Evolutionary conservation across 2,797 vertebrate genomes (phyloP).

Genomic region (Eulemur coronatus): DNA sequence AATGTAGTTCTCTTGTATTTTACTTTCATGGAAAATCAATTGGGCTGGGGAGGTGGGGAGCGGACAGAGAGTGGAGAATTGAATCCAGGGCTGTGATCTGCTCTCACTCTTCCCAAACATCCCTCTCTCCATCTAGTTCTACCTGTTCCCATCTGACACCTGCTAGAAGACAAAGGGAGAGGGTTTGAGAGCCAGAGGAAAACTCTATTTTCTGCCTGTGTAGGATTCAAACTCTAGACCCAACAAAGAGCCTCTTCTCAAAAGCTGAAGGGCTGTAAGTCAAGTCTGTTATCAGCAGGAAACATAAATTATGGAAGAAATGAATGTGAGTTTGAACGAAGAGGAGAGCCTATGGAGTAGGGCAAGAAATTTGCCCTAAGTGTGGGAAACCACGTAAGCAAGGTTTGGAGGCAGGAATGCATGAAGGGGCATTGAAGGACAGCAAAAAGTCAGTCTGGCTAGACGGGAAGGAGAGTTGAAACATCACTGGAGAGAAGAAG

Average conservation of each 20-base stretch:
- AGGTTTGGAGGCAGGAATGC: not conserved
- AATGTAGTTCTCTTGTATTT: not conserved
- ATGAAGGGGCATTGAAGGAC: not conserved
- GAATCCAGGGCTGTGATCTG: not conserved
- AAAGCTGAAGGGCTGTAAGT: not conserved
- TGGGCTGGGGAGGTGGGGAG: not conserved
- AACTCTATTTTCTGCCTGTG: no score
- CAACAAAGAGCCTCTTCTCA: not conserved
- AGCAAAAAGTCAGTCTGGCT: accelerated
- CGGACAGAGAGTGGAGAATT: not conserved
- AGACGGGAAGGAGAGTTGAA: not conserved
- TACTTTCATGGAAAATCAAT: slow-evolving; percentile 22
- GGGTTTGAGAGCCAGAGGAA: not conserved
- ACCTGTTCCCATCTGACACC: not conserved
- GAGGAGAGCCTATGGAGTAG: not conserved
- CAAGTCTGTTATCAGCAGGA: not conserved
- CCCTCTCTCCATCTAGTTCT: not conserved
- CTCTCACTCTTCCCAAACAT: not conserved
- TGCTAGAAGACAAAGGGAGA: not conserved
- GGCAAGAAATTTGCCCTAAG: not conserved
- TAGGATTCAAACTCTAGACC: not conserved
- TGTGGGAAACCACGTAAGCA: not conserved
- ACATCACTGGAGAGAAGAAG: accelerated
- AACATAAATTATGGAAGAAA: not conserved
- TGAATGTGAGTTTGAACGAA: not conserved